These are phyloP conservation scores for Nemurella pictetii DNA, from an alignment of 2,888 invertebrate species.

Conservation along the genomic window DNA sequence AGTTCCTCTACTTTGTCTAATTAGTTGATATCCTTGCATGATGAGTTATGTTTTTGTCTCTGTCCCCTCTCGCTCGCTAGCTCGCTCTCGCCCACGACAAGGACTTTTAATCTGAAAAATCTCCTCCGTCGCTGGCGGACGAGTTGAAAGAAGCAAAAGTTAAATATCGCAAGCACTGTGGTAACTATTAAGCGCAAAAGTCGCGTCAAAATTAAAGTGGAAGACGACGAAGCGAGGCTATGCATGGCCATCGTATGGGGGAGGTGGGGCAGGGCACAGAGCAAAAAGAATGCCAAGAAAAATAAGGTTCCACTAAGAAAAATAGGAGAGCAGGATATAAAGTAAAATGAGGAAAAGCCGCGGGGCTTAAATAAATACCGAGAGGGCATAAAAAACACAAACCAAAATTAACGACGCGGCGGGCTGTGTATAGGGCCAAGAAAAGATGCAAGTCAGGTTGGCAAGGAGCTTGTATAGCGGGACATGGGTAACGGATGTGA, in stretches of 20 bases:
- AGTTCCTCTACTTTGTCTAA: background rate
- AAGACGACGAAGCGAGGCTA: background rate
- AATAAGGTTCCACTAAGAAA: background rate
- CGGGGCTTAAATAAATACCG: slow-evolving; percentile 29
- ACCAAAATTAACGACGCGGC: slow-evolving; percentile 25
- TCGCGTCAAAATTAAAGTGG: slow-evolving; percentile 27
- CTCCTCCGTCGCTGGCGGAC: background rate
- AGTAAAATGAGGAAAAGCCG: slow-evolving; percentile 24
- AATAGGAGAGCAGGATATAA: slow-evolving; percentile 8
- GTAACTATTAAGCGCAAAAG: slow-evolving; percentile 16
- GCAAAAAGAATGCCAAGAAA: background rate
- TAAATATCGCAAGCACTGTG: slow-evolving; percentile 10
- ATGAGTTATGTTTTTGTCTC: background rate
- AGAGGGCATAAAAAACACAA: slow-evolving; percentile 19
- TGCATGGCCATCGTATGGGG: slow-evolving; percentile 16
- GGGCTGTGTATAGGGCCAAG: background rate
- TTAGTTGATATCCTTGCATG: slow-evolving; percentile 3
- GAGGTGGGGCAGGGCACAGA: background rate
- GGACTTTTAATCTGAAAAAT: slow-evolving; percentile 26
- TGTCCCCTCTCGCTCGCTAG: background rate
- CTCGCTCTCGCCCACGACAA: background rate
- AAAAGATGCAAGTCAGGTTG: background rate
- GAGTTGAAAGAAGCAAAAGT: slow-evolving; percentile 23
- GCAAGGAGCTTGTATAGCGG: background rate
- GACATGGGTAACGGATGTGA: background rate